A percentile compares a stretch with the other conserved stretches of the same genome.
Conservation (phyloP, 1,140 invertebrate species). For the Drosophila cardini region DNA sequence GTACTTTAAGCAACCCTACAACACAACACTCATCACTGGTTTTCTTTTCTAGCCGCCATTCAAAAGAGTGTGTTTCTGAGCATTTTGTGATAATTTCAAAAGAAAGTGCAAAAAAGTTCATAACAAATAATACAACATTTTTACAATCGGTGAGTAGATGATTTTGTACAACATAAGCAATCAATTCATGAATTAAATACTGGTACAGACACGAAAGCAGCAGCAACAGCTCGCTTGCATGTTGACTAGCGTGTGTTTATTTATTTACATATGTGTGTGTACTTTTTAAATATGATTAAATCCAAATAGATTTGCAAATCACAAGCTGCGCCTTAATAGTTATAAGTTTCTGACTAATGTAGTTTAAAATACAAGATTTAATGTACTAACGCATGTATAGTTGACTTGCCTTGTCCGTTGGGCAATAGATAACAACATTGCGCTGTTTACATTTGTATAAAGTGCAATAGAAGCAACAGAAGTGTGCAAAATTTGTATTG, state of each 20-base stretch:
- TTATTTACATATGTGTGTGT: conserved; percentile 41
- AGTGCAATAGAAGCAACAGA: not conserved
- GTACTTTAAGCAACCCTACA: conserved; percentile 30
- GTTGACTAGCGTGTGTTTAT: conserved; percentile 52
- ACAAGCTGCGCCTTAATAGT: not conserved
- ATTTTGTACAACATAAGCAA: not conserved
- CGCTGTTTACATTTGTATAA: conserved; percentile 17
- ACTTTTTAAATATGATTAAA: conserved; percentile 13
- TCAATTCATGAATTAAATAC: conserved; percentile 3
- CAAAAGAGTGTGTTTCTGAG: conserved; percentile 50
- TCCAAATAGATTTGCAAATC: not conserved
- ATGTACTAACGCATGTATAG: conserved; percentile 17
- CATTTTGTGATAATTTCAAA: conserved; percentile 42
- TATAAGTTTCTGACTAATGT: not conserved
- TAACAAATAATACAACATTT: conserved; percentile 13
- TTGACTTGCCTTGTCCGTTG: conserved; percentile 61
- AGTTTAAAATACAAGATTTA: conserved; percentile 13
- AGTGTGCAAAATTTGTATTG: not conserved
- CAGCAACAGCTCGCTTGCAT: conserved; percentile 26
- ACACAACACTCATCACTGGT: conserved; percentile 43
- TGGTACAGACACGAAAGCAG: conserved; percentile 19
- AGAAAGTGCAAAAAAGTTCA: conserved; percentile 34
- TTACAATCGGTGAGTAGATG: conserved; percentile 36
- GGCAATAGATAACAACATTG: conserved; percentile 60
- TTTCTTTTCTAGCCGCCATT: conserved; percentile 57